Evolutionary conservation across 2,888 invertebrate genomes (phyloP).

Genomic region (Ennomos erosarius): DNA sequence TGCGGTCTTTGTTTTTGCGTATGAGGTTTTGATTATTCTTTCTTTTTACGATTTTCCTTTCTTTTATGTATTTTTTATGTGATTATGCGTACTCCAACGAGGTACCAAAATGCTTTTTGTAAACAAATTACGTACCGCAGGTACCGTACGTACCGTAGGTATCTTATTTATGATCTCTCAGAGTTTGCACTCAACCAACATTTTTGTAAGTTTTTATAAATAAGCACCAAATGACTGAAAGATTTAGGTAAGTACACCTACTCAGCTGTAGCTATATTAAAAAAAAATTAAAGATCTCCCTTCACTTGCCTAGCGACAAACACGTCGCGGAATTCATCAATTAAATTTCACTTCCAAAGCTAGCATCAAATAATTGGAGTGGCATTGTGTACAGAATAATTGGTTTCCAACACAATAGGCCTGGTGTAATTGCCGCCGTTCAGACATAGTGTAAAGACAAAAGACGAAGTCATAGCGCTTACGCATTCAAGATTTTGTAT

Average conservation of each 20-base stretch:
- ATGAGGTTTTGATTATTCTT: constrained; percentile 1
- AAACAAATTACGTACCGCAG: no score
- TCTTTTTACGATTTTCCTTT: neutral
- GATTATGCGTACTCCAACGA: neutral
- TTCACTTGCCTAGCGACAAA: constrained; percentile 6
- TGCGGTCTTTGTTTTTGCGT: constrained; percentile 1
- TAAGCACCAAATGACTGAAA: no score
- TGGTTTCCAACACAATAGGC: constrained; percentile 36
- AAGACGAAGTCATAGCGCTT: neutral
- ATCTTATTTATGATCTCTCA: no score
- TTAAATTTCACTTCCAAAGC: constrained; percentile 24
- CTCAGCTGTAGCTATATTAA: no score
- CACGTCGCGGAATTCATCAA: constrained; percentile 17
- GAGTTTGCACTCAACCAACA: no score
- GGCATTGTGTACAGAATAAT: constrained; percentile 35
- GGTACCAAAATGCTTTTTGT: no score
- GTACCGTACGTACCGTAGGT: no score
- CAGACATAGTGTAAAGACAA: constrained; percentile 9
- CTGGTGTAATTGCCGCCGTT: constrained; percentile 27
- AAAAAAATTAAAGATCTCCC: no score
- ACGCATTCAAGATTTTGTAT: no score
- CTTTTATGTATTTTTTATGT: neutral
- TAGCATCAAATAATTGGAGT: constrained; percentile 30
- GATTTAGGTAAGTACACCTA: no score
- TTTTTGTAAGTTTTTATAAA: no score